Evolutionary conservation across 1,140 invertebrate species (phyloP).

Genomic region (Drosophila equinoxialis): DNA sequence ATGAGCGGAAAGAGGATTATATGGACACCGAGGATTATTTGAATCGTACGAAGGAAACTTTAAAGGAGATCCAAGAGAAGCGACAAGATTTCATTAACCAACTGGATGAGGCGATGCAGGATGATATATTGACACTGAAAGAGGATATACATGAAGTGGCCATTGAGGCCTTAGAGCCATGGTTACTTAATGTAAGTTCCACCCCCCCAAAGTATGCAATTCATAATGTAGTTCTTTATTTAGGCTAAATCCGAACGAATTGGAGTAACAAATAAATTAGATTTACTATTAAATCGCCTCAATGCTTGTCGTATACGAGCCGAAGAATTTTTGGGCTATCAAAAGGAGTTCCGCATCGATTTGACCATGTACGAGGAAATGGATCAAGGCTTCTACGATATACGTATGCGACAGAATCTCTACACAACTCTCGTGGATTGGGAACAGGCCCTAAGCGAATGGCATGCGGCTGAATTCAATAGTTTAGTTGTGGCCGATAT

Average conservation of each 20-base stretch:
- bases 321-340: conserved; percentile 87
- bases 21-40: conserved; percentile 84
- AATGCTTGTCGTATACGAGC: conserved; percentile 86
- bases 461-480: conserved; percentile 86
- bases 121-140: conserved; percentile 84
- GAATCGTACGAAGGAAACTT: conserved; percentile 83
- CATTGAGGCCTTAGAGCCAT: conserved; percentile 73
- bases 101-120: conserved; percentile 84
- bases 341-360: conserved; percentile 90
- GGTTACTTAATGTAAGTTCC: conserved; percentile 61
- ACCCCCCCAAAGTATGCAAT: not conserved
- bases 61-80: conserved; percentile 83
- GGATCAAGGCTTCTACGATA: conserved; percentile 90
- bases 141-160: conserved; percentile 85
- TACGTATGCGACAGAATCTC: conserved; percentile 90
- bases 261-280: conserved; percentile 86
- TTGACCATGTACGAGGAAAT: conserved; percentile 91
- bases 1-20: conserved; percentile 86
- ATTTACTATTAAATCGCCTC: conserved; percentile 86
- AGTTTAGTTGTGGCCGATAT: conserved; percentile 89
- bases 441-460: conserved; percentile 84
- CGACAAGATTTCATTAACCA: conserved; percentile 84
- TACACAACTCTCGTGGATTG: conserved; percentile 91
- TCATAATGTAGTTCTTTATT: not conserved
- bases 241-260: conserved; percentile 85